These are phyloP conservation scores for Neodiprion lecontei DNA, from an alignment of 1,140 invertebrate genomes.

Conservation along the genomic window DNA sequence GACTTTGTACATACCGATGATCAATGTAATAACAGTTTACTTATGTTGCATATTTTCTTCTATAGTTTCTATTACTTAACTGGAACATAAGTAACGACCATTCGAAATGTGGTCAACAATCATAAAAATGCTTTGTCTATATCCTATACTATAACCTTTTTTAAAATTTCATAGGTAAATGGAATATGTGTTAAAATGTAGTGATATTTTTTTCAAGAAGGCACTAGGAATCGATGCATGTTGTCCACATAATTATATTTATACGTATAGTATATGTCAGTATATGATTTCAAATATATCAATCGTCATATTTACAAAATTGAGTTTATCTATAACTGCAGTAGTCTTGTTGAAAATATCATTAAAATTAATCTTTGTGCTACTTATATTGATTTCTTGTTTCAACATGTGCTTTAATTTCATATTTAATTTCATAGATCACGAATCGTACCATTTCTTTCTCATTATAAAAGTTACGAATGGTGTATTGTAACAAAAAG, in stretches of 20 bases:
- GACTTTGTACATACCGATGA: no score
- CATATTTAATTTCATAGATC: neutral
- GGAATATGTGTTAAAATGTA: neutral
- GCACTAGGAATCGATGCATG: conserved; percentile 15
- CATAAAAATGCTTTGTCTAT: neutral
- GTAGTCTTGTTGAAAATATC: neutral
- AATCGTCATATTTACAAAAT: neutral
- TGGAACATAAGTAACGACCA: neutral
- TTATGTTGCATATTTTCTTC: neutral
- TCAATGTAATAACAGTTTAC: no score
- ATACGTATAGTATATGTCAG: neutral
- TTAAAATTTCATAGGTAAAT: neutral
- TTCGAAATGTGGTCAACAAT: neutral
- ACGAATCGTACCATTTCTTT: neutral
- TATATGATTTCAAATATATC: neutral
- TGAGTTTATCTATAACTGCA: neutral
- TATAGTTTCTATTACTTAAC: neutral
- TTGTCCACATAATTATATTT: neutral
- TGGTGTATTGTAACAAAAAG: neutral
- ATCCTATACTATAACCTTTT: no score
- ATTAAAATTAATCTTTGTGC: conserved; percentile 1
- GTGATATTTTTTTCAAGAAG: conserved; percentile 4
- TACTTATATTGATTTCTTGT: neutral
- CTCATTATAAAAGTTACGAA: neutral
- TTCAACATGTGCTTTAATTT: neutral